Evolutionary conservation across 2,113 vertebrate species (phyloP), one percentile per base, ranked within the genome.

Genomic region (Cichladusa arquata): DNA sequence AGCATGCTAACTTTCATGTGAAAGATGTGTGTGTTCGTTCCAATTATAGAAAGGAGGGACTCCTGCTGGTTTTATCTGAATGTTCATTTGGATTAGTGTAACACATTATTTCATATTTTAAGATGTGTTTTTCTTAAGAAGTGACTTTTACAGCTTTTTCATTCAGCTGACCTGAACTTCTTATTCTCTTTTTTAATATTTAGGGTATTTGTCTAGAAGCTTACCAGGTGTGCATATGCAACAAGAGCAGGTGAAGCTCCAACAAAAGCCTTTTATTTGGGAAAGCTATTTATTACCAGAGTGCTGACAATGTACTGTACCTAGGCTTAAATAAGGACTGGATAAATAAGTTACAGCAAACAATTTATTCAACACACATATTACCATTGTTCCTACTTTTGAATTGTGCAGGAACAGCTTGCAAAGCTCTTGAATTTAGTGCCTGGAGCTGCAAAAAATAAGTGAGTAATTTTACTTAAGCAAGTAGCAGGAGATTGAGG

Each of bases 261-360:
- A 88, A 95, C 81, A 97, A 94, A 95, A 87, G 48, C 50, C 71
- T 95, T 87, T 94, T 94, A 89, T 97, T 87, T 15, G 1, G 29
- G 36, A 20, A 89, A 91, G 57, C 8, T 89, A 92, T 96, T 92
- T 93, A 72, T 94, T 92, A 79, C 26, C 22, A 45, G 26, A 79
- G 81, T 87, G 81, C 11, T 91, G 95, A 93, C 62, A 95, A 79
- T 73, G 42, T 54, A 48, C 62, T 77, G 33, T 36, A 81, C 31
- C 50, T 89, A 87, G 84, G 61, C 34, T 91, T 91, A 91, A 87
- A 79, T 82, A 45, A 95, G 45, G 42, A 45, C 33, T 85, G 89
- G 36, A 80, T 57, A 89, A 94, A 76, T 93, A 92, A 90, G 70
- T 89, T 62, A 82, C 23, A 66, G 74, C 58, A 95, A 95, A 79